Evolutionary conservation across 1,140 invertebrate species (phyloP), one percentile per base, ranked within the genome.

Genomic region (Periplaneta americana): DNA sequence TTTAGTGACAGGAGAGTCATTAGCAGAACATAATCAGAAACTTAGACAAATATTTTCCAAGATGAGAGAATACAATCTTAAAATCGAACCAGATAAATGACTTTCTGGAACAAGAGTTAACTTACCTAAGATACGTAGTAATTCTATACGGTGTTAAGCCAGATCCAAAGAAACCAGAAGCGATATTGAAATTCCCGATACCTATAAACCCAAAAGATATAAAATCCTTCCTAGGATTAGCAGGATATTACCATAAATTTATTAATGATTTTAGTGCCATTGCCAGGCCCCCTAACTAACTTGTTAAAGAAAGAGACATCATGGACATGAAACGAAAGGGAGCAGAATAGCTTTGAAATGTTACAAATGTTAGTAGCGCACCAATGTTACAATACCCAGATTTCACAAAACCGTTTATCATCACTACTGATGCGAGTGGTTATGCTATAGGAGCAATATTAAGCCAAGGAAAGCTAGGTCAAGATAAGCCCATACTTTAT

Each of bases 31-130:
- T 80, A 80, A 83, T 13, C 11, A 81, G 48, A 85, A 85, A 36
- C 80, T 88, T 37, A 80, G 78, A 75, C 81, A 85, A 80, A 85
- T 90, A 5, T 89, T 90, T 75, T 57, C 86, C 13, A 83, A 84
- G 81, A 78, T 91, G 15, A 83, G 84, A 76, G 57, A 86, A 82
- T 75, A 85, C 81, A 87, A 87, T 78, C 2, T 90, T 3, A 88
- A 88, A 84, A 35, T 90, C 6, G 87, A 89, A 82, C 85, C 85
- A 1, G 85, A 86, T 6, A 90, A 90, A 82, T 89, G 74, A 84
- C 31, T 87, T 88, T 82, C 82, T 84, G 22, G 80, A 83, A 39
- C 75, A 57, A 32, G 81, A 84, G 66, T 81, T 88, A 11, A 82
- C 82, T 11, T 85, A 85, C 39, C 74, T 88, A 28, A 87, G 86